Conservation (phyloP, 2,888 invertebrate genomes). For the Melangyna quadrimaculata region DNA sequence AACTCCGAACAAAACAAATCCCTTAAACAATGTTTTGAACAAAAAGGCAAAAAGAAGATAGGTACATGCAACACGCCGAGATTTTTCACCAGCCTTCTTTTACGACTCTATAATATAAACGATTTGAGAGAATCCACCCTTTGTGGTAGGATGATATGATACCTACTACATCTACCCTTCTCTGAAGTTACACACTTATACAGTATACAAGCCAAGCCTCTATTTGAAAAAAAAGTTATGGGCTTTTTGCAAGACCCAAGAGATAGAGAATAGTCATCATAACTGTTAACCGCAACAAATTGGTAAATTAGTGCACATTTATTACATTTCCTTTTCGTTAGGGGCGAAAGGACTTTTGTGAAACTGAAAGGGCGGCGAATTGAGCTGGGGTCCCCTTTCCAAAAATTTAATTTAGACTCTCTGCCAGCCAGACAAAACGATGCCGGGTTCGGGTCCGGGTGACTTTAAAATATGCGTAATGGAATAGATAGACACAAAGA, state of each 20-base stretch:
- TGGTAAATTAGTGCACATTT: conserved; percentile 77
- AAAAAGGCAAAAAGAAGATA: neutral
- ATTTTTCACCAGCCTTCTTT: conserved; percentile 59
- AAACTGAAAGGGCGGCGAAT: conserved; percentile 42
- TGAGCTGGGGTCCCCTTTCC: conserved; percentile 39
- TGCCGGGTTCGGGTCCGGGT: conserved; percentile 74
- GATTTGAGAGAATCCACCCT: conserved; percentile 60
- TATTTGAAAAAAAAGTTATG: conserved; percentile 49
- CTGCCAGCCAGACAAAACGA: conserved; percentile 73
- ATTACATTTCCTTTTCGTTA: conserved; percentile 72
- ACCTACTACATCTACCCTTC: conserved; percentile 23
- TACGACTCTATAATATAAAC: conserved; percentile 61
- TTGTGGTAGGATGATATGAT: conserved; percentile 18
- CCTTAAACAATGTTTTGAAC: conserved; percentile 16
- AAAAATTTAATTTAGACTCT: conserved; percentile 73
- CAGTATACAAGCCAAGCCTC: too few species aligned
- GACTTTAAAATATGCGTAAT: conserved; percentile 72
- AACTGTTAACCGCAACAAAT: conserved; percentile 78
- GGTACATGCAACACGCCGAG: conserved; percentile 36
- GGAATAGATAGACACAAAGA: neutral
- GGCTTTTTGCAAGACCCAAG: conserved; percentile 32
- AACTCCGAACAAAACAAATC: conserved; percentile 5
- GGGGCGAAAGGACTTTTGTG: conserved; percentile 36
- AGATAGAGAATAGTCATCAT: conserved; percentile 74
- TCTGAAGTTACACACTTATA: conserved; percentile 36